These are phyloP conservation scores for Coenobita brevimanus DNA, from an alignment of 1,140 invertebrate genomes.

Conservation along the genomic window DNA sequence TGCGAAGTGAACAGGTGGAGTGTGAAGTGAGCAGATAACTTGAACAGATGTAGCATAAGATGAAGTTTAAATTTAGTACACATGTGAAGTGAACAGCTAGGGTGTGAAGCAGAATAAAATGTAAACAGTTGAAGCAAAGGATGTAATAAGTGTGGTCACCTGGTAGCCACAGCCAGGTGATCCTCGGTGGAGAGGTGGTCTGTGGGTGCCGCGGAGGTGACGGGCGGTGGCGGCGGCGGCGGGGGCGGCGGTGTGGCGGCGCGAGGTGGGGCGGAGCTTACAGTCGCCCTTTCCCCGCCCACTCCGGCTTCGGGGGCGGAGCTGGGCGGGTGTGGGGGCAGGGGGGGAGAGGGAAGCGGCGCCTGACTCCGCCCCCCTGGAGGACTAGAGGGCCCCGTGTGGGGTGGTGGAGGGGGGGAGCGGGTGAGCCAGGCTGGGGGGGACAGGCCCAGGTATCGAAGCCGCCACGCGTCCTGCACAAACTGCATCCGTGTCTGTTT, in stretches of 20 bases:
- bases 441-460: slow-evolving; percentile 67
- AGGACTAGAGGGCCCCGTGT: slow-evolving; percentile 24
- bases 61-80: too few relatives aligned
- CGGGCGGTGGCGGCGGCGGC: slow-evolving; percentile 13
- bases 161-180: slow-evolving; percentile 44
- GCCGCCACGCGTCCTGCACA: slow-evolving; percentile 68
- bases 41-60: too few relatives aligned
- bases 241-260: not conserved
- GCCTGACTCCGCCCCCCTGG: slow-evolving; percentile 37
- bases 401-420: slow-evolving; percentile 30
- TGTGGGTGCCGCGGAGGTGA: slow-evolving; percentile 16
- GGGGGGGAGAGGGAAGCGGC: slow-evolving; percentile 44
- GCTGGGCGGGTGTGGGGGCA: slow-evolving; percentile 28
- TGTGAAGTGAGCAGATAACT: too few relatives aligned
- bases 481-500: slow-evolving; percentile 78
- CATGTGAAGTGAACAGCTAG: too few relatives aligned
- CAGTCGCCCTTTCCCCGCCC: slow-evolving; percentile 26
- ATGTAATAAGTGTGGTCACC: too few relatives aligned
- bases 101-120: too few relatives aligned
- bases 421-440: slow-evolving; percentile 67
- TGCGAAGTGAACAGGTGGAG: too few relatives aligned
- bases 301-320: slow-evolving; percentile 46
- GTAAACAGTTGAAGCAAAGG: too few relatives aligned
- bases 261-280: slow-evolving; percentile 44
- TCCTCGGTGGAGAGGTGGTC: slow-evolving; percentile 34